Evolutionary conservation across 1,140 invertebrate species (phyloP), one percentile per base, ranked within the genome.

Genomic region (Caenorhabditis remanei): DNA sequence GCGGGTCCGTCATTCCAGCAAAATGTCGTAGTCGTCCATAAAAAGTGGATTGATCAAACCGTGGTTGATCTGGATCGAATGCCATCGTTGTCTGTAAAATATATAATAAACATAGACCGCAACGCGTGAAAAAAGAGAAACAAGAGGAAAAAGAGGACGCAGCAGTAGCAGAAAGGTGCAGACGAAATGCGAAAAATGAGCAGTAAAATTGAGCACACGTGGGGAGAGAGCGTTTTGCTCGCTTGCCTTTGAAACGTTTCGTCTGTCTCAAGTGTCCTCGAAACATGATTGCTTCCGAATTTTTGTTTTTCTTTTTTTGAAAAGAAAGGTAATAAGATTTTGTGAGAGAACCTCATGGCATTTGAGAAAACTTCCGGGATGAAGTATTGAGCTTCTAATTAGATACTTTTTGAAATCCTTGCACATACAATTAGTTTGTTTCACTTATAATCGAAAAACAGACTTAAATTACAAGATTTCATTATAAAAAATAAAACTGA

Each of bases 31-130:
- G 97, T 90, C 98, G 94, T 4, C 98, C 98, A 83, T 94, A 93
- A 93, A 98, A 99, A 1, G 97, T 97, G 87, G 94, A 95, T 92
- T 97, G 96, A 93, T 99, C 96, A 95, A 96, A 99, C 65, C 97
- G 93, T 0, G 97, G 97, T 88, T 96, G 95, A 90, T 97, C 96
- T 85, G 98, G 94, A 93, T 98, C 56, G 43, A 90, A 84, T 43
- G 85, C 19, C 82, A 71, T 84, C 24, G 79, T 48, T 24, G 14
- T 16, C 53, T 58, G 41, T 8, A 58, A 84, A 3, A 40, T 19
- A 40, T 21, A 6, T 16, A n/a, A 21, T 32, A 32, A 32, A 32
- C 32, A 32, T 2, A 2, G 32, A 32, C 32, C 32, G 32, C 32
- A 32, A 32, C 32, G 32, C 32, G 32, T 32, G 32, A 32, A 32